phyloP scores from a whole-genome alignment of 2,888 invertebrate genomes.

The Oxystoma pomonae region DNA sequence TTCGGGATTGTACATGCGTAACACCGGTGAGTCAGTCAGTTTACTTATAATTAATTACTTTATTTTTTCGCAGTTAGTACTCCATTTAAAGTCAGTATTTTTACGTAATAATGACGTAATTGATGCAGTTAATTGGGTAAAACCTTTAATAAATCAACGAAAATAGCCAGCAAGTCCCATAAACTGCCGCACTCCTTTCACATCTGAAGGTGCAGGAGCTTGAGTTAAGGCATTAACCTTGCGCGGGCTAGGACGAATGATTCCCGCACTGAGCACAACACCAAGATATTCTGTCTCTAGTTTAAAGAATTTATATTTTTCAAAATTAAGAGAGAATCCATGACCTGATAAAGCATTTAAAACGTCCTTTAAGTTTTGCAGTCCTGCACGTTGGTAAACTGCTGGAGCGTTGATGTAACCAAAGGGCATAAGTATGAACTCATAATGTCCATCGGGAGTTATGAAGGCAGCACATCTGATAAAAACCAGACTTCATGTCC shows the following conservation, averaged over 20 bases:
- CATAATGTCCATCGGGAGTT: too few species aligned
- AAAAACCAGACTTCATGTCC: slow-evolving; percentile 28
- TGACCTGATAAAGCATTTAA: slow-evolving; percentile 19
- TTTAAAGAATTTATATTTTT: slow-evolving; percentile 28
- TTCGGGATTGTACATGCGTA: slow-evolving; percentile 19
- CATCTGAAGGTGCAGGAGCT: slow-evolving; percentile 19
- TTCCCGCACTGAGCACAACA: slow-evolving; percentile 18
- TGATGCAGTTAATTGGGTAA: neutral
- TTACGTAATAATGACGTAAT: slow-evolving; percentile 20
- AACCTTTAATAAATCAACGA: slow-evolving; percentile 17
- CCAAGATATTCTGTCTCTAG: slow-evolving; percentile 29
- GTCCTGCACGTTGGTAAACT: too few species aligned
- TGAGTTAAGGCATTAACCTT: slow-evolving; percentile 25
- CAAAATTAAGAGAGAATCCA: slow-evolving; percentile 23
- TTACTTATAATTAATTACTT: slow-evolving; percentile 19
- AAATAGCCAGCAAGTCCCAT: slow-evolving; percentile 20
- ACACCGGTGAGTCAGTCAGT: slow-evolving; percentile 19
- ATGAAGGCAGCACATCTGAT: slow-evolving; percentile 26
- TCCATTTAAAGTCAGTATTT: slow-evolving; percentile 20
- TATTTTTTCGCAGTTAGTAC: slow-evolving; percentile 15
- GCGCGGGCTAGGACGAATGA: slow-evolving; percentile 19
- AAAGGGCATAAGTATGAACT: too few species aligned
- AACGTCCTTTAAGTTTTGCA: slow-evolving; percentile 21
- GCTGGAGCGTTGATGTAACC: too few species aligned
- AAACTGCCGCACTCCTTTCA: slow-evolving; percentile 26